Evolutionary conservation across 2,113 vertebrate species (phyloP).

Genomic region (Mus spicilegus): DNA sequence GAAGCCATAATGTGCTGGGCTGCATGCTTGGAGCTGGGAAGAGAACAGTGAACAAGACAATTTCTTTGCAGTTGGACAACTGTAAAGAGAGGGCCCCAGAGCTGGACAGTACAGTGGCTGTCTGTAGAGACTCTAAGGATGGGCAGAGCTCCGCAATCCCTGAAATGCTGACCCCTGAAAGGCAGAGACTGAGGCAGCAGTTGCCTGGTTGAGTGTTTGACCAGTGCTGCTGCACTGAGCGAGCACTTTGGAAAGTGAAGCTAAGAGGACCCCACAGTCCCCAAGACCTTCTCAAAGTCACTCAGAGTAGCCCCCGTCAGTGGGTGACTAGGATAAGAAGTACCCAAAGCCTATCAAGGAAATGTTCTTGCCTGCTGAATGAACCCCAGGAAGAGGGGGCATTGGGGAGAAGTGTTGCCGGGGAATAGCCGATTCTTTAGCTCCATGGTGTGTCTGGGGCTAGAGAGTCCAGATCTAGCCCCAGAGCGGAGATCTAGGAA

Average conservation of each 20-base stretch:
- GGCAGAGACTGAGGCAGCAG: background rate
- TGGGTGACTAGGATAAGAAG: background rate
- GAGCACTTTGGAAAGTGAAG: background rate
- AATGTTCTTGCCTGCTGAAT: background rate
- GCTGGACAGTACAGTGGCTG: accelerated
- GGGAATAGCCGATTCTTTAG: background rate
- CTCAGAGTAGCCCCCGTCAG: too few species aligned
- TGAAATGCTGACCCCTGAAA: accelerated
- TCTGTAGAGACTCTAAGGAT: accelerated
- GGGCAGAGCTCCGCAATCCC: accelerated
- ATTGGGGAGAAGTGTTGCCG: background rate
- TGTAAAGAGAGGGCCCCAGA: background rate
- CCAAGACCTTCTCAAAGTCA: background rate
- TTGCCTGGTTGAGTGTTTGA: background rate
- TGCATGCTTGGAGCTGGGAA: background rate
- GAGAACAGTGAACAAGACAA: background rate
- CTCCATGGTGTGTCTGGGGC: background rate
- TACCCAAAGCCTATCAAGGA: background rate
- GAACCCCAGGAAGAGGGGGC: background rate
- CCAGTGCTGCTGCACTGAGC: accelerated
- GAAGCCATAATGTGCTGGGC: background rate
- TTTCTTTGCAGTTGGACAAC: background rate
- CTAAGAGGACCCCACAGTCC: background rate
- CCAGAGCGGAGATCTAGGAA: background rate
- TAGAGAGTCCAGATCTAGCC: background rate